Evolutionary conservation across 2,113 vertebrate genomes (phyloP).

Genomic region (Columba livia): DNA sequence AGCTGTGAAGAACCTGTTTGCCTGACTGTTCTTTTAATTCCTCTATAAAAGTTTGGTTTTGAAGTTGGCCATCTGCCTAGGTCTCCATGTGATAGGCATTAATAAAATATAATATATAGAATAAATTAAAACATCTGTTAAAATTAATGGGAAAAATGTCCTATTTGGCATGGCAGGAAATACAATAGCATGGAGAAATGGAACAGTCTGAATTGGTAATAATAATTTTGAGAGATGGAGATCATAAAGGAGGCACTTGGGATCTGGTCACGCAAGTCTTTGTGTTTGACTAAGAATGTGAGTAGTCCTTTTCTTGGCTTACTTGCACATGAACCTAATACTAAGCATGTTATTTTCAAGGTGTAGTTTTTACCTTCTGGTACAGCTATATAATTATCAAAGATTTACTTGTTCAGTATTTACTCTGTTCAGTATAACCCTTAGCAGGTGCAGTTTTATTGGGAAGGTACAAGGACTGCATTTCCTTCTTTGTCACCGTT

Average conservation of each 20-base stretch:
- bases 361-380: not conserved
- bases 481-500: not conserved
- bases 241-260: not conserved
- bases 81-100: not conserved
- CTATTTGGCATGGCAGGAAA: not conserved
- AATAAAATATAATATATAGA: slow-evolving; percentile 17
- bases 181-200: not conserved
- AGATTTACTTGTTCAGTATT: not conserved
- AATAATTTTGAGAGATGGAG: not conserved
- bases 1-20: slow-evolving; percentile 55
- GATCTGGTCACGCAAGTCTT: not conserved
- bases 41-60: slow-evolving; percentile 36
- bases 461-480: not conserved
- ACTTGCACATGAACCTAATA: not conserved
- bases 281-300: not conserved
- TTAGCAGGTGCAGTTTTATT: not conserved
- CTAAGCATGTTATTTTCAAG: not conserved
- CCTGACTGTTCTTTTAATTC: slow-evolving; percentile 36
- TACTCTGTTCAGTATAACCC: not conserved
- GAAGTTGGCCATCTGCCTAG: slow-evolving; percentile 40
- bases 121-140: slow-evolving; percentile 13
- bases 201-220: not conserved
- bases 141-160: not conserved
- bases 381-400: not conserved
- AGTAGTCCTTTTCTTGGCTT: not conserved